Evolutionary conservation across 2,113 vertebrate genomes (phyloP).

Genomic region (Pterophyllum scalare): DNA sequence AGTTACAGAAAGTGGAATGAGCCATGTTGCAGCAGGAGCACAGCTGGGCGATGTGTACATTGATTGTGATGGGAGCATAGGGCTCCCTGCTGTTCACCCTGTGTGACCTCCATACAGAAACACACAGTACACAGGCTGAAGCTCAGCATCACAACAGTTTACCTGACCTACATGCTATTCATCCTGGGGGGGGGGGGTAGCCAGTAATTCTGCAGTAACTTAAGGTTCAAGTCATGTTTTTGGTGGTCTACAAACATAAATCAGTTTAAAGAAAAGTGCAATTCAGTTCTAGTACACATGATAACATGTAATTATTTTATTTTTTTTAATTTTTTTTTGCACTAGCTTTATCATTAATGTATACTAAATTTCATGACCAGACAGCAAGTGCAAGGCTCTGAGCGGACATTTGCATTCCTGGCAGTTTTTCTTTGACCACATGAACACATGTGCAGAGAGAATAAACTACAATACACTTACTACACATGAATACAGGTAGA

Average conservation of each 20-base stretch:
- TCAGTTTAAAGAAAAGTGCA: no score
- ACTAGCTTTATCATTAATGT: no score
- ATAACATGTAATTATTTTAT: no score
- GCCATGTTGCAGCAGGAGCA: background rate
- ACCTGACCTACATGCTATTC: background rate
- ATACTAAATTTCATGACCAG: background rate
- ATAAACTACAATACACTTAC: background rate
- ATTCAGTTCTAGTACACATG: no score
- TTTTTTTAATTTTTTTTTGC: no score
- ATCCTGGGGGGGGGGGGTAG: no score
- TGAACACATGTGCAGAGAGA: background rate
- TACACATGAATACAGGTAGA: background rate
- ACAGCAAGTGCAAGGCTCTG: background rate
- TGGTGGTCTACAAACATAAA: no score
- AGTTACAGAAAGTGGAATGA: background rate
- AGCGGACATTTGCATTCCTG: background rate
- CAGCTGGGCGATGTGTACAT: background rate
- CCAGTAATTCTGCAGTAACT: no score
- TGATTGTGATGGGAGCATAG: background rate
- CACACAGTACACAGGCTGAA: background rate
- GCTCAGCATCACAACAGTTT: background rate
- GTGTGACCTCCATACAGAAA: background rate
- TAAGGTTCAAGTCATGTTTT: no score
- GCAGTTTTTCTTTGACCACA: background rate
- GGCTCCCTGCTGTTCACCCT: background rate